Percentiles rank a stretch among this genome's conserved stretches.
Conservation (phyloP, 1,140 invertebrate genomes). For the Sarcophaga peregrina region DNA sequence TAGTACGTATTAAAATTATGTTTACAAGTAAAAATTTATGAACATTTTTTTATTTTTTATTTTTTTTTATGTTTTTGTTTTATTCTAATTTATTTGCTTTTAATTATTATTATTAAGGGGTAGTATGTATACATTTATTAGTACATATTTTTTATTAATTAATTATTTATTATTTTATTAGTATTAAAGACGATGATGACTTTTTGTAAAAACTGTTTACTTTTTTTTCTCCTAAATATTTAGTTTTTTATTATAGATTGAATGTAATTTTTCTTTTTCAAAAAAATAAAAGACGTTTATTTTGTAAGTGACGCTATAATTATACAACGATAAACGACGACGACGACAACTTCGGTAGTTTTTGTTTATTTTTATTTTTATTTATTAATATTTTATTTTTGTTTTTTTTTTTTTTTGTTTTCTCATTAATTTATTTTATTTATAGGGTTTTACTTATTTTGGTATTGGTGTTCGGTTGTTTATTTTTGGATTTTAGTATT, state of each 20-base stretch:
- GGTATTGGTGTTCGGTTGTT: conserved; percentile 11
- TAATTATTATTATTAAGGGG: neutral
- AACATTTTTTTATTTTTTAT: neutral
- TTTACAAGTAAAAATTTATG: too few species aligned
- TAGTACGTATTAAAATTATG: too few species aligned
- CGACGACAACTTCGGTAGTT: neutral
- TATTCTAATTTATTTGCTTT: too few species aligned
- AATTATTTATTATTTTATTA: neutral
- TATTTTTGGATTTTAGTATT: neutral
- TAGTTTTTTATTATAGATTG: neutral
- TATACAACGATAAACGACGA: neutral
- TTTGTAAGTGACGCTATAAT: conserved; percentile 6
- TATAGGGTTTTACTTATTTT: neutral
- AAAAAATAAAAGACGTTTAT: neutral
- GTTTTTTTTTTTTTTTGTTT: neutral
- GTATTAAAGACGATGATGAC: conserved; percentile 11
- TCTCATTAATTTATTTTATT: neutral
- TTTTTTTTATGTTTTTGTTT: neutral
- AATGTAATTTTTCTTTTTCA: neutral
- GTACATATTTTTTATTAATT: too few species aligned
- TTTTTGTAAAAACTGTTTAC: neutral
- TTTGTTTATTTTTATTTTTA: neutral
- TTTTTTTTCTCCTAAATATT: neutral
- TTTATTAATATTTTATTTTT: neutral
- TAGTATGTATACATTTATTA: conserved; percentile 19